Conservation (phyloP, 2,113 vertebrate species). For the Pao palembangensis region DNA sequence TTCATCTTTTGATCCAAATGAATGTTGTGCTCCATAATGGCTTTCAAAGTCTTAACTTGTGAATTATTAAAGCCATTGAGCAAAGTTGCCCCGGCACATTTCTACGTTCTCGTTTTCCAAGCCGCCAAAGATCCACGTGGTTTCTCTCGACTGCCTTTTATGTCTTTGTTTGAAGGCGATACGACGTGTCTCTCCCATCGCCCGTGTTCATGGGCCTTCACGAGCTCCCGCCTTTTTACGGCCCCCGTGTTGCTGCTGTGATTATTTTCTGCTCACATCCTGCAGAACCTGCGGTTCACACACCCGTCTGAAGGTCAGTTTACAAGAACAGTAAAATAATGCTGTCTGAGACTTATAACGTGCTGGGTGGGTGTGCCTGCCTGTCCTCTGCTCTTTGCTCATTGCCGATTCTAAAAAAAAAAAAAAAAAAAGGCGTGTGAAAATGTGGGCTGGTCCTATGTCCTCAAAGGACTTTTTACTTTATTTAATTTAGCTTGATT, state of each 20-base stretch:
- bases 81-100: constrained; percentile 21
- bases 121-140: not conserved
- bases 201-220: constrained; percentile 1
- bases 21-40: constrained; percentile 8
- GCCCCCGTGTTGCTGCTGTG: not conserved
- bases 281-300: not conserved
- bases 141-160: not conserved
- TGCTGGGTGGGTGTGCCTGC: too few relatives aligned
- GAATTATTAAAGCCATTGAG: constrained; percentile 38
- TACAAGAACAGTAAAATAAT: too few relatives aligned
- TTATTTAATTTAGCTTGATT: too few relatives aligned
- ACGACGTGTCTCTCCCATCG: constrained; percentile 11
- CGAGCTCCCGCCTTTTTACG: constrained; percentile 3
- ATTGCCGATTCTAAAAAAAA: too few relatives aligned
- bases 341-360: too few relatives aligned
- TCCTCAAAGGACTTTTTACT: too few relatives aligned
- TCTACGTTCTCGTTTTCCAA: constrained; percentile 5
- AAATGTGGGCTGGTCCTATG: too few relatives aligned
- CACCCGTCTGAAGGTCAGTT: too few relatives aligned
- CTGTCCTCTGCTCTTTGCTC: too few relatives aligned
- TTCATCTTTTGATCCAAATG: constrained; percentile 43
- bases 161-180: not conserved
- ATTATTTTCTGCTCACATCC: constrained; percentile 8
- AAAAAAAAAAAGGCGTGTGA: too few relatives aligned
- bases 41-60: constrained; percentile 26